Percentiles rank a stretch among this genome's conserved stretches.
Evolutionary conservation across 1,140 invertebrate species (phyloP).

Genomic region (Scaptomyza hsui): DNA sequence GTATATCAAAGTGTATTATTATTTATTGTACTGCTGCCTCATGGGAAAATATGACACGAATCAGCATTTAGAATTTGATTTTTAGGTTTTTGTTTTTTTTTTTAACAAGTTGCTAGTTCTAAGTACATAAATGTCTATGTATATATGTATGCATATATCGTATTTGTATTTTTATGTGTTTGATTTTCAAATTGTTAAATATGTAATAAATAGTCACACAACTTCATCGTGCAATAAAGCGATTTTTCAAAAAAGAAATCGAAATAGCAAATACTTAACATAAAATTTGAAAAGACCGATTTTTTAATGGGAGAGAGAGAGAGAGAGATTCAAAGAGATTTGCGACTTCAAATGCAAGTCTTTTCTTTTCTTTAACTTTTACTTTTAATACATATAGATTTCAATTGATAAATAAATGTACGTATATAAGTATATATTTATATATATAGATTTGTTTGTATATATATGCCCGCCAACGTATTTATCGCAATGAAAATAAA

Average conservation of each 20-base stretch:
- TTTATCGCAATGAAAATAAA: constrained; percentile 44
- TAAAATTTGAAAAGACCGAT: constrained; percentile 5
- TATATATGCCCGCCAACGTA: constrained; percentile 38
- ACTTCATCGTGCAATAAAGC: constrained; percentile 41
- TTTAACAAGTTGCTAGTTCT: constrained; percentile 74
- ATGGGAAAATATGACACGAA: constrained; percentile 26
- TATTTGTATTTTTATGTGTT: constrained; percentile 64
- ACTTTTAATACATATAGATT: neutral
- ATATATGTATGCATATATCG: constrained; percentile 36
- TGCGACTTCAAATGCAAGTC: constrained; percentile 27
- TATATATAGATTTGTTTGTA: constrained; percentile 9
- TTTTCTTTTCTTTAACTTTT: neutral
- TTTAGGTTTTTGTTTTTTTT: constrained; percentile 46
- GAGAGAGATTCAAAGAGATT: constrained; percentile 27
- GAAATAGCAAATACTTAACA: constrained; percentile 22
- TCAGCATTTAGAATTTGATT: constrained; percentile 75
- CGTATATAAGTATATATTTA: constrained; percentile 21
- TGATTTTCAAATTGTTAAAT: constrained; percentile 63
- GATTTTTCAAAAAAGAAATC: constrained; percentile 19
- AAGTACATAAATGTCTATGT: constrained; percentile 76
- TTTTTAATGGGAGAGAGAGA: neutral
- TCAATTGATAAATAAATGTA: constrained; percentile 29
- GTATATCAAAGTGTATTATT: constrained; percentile 50
- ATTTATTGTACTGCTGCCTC: constrained; percentile 45
- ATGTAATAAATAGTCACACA: constrained; percentile 49